phyloP scores from a whole-genome alignment of 2,888 invertebrate species.

The Frankliniella fusca region DNA sequence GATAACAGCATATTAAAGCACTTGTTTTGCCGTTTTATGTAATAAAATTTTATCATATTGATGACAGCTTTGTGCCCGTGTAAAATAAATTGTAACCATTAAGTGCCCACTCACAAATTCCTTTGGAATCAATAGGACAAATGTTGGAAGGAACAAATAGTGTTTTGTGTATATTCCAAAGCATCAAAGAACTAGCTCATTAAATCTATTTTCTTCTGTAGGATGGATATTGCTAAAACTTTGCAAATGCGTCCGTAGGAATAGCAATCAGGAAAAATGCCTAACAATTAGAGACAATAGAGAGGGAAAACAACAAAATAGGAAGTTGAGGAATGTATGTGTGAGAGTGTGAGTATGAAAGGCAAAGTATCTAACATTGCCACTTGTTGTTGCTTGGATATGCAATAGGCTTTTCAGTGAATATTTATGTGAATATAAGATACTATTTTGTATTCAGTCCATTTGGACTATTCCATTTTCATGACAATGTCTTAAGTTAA shows the following conservation, averaged over 20 bases:
- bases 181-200: neutral
- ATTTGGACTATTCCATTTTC: neutral
- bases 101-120: no score
- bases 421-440: neutral
- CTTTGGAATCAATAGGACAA: no score
- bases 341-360: neutral
- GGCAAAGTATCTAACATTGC: neutral
- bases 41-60: neutral
- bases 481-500: neutral
- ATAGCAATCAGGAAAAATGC: neutral
- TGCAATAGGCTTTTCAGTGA: neutral
- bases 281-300: neutral
- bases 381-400: neutral
- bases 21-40: neutral
- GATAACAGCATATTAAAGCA: neutral
- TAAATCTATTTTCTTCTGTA: slow-evolving; percentile 16
- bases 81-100: no score
- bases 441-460: neutral
- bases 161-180: no score
- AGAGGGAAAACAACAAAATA: neutral
- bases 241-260: neutral
- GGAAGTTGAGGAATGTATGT: neutral
- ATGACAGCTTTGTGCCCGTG: neutral
- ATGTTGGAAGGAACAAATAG: no score
- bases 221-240: neutral